Evolutionary conservation across 2,113 vertebrate genomes (phyloP).

Genomic region (Psephotus haematonotus): DNA sequence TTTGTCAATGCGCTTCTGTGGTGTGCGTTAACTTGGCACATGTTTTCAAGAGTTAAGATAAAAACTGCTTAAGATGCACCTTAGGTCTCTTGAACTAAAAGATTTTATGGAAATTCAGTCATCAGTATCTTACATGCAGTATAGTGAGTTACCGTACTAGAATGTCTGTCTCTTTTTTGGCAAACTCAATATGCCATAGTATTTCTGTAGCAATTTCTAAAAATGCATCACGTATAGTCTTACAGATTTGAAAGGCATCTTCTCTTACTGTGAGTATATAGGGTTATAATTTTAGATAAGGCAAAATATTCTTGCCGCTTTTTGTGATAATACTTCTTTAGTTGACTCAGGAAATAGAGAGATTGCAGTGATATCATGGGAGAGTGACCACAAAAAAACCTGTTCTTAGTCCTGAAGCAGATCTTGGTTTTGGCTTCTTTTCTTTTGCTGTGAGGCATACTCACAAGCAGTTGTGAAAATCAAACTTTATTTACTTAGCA

Average conservation of each 20-base stretch:
- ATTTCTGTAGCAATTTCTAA: neutral
- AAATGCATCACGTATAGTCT: neutral
- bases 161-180: neutral
- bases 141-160: neutral
- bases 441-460: neutral
- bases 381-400: slow-evolving; percentile 7
- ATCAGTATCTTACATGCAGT: neutral
- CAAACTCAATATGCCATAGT: neutral
- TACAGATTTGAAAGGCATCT: neutral
- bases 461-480: neutral
- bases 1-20: neutral
- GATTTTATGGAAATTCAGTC: neutral
- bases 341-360: slow-evolving; percentile 1
- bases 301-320: slow-evolving; percentile 8
- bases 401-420: neutral
- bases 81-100: neutral
- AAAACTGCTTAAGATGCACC: neutral
- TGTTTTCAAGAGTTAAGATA: neutral
- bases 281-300: slow-evolving; percentile 33
- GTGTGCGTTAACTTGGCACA: neutral
- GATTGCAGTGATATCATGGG: slow-evolving; percentile 16
- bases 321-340: neutral
- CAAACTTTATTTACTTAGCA: neutral
- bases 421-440: neutral
- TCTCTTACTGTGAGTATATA: neutral